phyloP scores from a whole-genome alignment of 2,113 vertebrate genomes.

The Etia nguti region DNA sequence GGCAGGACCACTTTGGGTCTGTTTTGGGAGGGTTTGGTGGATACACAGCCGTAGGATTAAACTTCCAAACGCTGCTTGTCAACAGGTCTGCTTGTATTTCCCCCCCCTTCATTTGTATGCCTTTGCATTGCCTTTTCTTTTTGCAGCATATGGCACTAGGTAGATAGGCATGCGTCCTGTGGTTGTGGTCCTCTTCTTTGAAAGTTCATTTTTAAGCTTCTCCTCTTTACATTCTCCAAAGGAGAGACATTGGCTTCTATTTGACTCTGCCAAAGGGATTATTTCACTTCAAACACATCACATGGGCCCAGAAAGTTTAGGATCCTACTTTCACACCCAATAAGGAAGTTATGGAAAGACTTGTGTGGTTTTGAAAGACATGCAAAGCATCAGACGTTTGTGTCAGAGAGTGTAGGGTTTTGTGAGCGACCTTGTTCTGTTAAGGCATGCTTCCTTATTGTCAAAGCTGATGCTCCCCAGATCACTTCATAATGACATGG shows the following conservation, averaged over 20 bases:
- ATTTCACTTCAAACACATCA: conserved; percentile 42
- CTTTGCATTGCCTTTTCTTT: not conserved
- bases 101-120: not conserved
- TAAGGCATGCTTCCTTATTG: conserved; percentile 35
- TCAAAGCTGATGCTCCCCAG: conserved; percentile 57
- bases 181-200: conserved; percentile 31
- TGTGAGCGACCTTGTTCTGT: conserved; percentile 49
- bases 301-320: conserved; percentile 39
- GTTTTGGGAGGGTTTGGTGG: not conserved
- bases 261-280: conserved; percentile 51
- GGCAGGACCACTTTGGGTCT: not conserved
- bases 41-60: conserved; percentile 13
- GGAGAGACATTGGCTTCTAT: conserved; percentile 29
- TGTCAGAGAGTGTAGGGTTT: conserved; percentile 41
- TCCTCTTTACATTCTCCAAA: conserved; percentile 16
- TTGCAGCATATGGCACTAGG: conserved; percentile 35
- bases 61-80: conserved; percentile 3
- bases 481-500: conserved; percentile 55
- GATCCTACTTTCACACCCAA: conserved; percentile 32
- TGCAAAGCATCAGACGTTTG: conserved; percentile 19
- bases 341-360: conserved; percentile 35
- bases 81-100: conserved; percentile 1
- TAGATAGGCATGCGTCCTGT: conserved; percentile 40
- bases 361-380: conserved; percentile 22
- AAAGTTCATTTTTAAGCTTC: conserved; percentile 34